These are phyloP conservation scores for Ylistrum balloti DNA, from an alignment of 1,140 invertebrate genomes.

Conservation along the genomic window DNA sequence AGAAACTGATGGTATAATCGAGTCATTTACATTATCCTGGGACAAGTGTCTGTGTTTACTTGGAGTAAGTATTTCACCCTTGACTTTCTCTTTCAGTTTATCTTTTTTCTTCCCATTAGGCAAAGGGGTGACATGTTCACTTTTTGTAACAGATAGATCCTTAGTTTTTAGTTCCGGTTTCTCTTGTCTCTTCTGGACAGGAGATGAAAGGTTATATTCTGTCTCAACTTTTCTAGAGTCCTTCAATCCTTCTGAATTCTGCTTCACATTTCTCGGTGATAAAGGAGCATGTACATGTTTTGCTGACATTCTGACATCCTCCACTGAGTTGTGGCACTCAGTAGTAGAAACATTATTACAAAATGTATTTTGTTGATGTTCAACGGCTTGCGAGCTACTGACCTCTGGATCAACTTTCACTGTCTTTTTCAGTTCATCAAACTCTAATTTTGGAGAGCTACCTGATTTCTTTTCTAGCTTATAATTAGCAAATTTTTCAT, in stretches of 20 bases:
- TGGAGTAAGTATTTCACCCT: not conserved
- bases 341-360: not conserved
- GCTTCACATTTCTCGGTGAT: conserved; percentile 2
- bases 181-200: not conserved
- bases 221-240: not conserved
- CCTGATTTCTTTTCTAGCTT: not conserved
- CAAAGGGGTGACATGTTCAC: no score
- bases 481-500: not conserved
- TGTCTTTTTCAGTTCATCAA: not conserved
- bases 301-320: not conserved
- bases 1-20: not conserved
- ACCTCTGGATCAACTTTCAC: not conserved
- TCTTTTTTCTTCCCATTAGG: not conserved
- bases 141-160: not conserved
- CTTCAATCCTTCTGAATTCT: not conserved
- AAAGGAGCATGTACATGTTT: not conserved
- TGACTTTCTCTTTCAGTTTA: not conserved
- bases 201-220: not conserved
- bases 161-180: not conserved
- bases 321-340: not conserved
- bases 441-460: not conserved
- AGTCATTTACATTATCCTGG: not conserved
- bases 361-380: not conserved
- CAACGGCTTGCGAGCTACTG: not conserved
- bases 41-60: not conserved